Conservation (phyloP, 2,113 vertebrate species). For the Sinocyclocheilus grahami region DNA sequence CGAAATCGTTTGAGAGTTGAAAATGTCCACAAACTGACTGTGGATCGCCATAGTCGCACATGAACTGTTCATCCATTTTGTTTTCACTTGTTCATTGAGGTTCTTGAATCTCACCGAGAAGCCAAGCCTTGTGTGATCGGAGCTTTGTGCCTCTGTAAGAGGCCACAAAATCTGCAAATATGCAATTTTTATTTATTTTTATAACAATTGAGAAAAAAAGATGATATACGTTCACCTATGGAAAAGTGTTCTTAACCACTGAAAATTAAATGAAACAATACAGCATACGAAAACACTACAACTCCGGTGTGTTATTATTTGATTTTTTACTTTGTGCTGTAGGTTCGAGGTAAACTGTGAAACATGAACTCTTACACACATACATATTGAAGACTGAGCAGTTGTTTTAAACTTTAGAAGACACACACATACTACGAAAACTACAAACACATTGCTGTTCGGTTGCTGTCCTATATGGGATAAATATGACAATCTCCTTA, state of each 20-base stretch:
- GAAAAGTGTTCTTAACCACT: constrained; percentile 92
- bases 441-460: constrained; percentile 75
- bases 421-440: constrained; percentile 42
- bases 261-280: constrained; percentile 74
- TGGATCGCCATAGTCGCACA: constrained; percentile 52
- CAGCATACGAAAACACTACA: constrained; percentile 67
- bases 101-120: constrained; percentile 80
- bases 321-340: constrained; percentile 77
- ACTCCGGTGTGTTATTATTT: constrained; percentile 69
- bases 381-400: constrained; percentile 69
- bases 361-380: constrained; percentile 50
- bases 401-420: constrained; percentile 57
- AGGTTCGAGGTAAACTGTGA: constrained; percentile 87
- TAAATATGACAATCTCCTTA: constrained; percentile 99
- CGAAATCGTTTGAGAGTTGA: constrained; percentile 1
- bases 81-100: constrained; percentile 69
- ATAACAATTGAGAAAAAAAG: constrained; percentile 72
- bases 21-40: neutral
- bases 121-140: constrained; percentile 79
- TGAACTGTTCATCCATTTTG: constrained; percentile 59
- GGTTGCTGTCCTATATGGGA: constrained; percentile 89
- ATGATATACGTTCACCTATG: constrained; percentile 70
- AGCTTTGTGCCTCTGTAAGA: constrained; percentile 87
- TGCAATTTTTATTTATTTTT: constrained; percentile 92
- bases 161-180: constrained; percentile 92